Conservation (phyloP, 2,113 vertebrate species). For the Merops nubicus region DNA sequence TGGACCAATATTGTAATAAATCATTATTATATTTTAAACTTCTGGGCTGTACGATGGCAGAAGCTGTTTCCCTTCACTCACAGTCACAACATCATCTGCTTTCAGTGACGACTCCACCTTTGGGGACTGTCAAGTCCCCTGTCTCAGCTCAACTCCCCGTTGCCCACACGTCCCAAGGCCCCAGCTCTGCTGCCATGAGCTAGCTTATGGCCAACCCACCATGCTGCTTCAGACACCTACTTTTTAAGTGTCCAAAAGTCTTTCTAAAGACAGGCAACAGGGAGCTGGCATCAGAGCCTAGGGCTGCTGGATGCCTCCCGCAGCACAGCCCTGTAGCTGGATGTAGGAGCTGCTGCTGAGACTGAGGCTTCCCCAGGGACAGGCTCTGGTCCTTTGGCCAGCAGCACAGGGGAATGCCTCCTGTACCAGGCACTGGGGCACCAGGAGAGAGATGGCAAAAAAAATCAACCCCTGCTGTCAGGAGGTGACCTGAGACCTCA, state of each 20-base stretch:
- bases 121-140: not conserved
- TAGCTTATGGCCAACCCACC: not conserved
- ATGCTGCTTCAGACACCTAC: not conserved
- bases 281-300: accelerated
- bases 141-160: accelerated
- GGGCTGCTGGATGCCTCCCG: not conserved
- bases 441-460: not conserved
- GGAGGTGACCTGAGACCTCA: not conserved
- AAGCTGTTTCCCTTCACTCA: not conserved
- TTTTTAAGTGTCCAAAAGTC: not conserved
- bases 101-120: not conserved
- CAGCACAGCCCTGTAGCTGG: not conserved
- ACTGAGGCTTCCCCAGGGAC: accelerated
- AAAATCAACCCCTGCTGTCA: not conserved
- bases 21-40: not conserved
- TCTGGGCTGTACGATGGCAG: not conserved
- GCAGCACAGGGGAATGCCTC: not conserved
- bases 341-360: not conserved
- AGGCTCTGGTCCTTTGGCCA: not conserved
- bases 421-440: not conserved
- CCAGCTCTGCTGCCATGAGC: accelerated
- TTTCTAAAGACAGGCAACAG: not conserved
- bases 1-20: not conserved
- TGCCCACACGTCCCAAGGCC: not conserved
- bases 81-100: not conserved